Conservation (phyloP, 2,888 invertebrate species). For the Rotaria macrura region DNA sequence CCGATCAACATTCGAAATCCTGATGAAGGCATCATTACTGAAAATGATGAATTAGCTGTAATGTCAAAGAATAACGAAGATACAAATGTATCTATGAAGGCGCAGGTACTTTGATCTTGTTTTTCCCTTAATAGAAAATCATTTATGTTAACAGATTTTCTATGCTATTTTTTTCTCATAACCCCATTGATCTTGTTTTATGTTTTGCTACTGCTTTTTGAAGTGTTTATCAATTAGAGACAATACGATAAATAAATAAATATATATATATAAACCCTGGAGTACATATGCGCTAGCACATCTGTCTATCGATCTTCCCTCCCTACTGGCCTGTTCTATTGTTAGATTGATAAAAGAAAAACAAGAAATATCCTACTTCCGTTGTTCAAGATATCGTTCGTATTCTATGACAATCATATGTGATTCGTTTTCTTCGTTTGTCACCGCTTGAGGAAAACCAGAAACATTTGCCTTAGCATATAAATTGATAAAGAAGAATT, state of each 20-base stretch:
- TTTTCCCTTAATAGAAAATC: no score
- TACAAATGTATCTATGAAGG: not conserved
- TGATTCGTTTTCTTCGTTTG: not conserved
- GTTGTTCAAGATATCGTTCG: not conserved
- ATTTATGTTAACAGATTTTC: no score
- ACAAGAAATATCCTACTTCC: not conserved
- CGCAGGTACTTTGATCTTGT: not conserved
- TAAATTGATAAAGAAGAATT: not conserved
- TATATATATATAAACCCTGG: not conserved
- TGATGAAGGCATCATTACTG: not conserved
- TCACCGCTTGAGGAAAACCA: not conserved
- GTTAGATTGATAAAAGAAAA: not conserved
- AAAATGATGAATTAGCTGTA: not conserved
- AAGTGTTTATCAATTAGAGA: not conserved
- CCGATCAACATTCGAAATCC: not conserved
- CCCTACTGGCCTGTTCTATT: not conserved
- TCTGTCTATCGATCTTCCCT: not conserved
- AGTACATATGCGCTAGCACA: not conserved
- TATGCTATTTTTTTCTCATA: not conserved
- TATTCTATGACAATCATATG: not conserved
- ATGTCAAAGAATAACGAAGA: not conserved
- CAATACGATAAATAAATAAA: not conserved
- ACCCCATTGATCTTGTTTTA: not conserved
- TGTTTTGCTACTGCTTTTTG: not conserved
- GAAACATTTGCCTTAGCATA: not conserved